These are phyloP conservation scores for Mythimna lalbum DNA, from an alignment of 2,888 invertebrate genomes.

Conservation along the genomic window DNA sequence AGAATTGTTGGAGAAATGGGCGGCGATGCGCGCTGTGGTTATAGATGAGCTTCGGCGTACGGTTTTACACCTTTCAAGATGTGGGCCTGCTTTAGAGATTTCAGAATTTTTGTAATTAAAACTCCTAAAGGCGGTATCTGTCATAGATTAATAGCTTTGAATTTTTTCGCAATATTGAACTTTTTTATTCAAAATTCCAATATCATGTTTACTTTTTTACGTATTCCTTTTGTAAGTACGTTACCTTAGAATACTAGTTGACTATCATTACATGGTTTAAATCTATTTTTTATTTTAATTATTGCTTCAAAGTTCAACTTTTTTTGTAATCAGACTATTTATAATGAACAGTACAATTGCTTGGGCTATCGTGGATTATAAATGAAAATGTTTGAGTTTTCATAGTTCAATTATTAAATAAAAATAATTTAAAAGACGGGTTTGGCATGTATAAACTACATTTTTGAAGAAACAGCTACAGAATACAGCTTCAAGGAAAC, in stretches of 20 bases:
- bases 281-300: no score
- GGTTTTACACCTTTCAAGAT: not conserved
- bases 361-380: no score
- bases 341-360: not conserved
- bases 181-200: no score
- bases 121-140: no score
- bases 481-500: not conserved
- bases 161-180: not conserved
- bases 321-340: not conserved
- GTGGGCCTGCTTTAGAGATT: not conserved
- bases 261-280: no score
- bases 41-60: not conserved
- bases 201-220: not conserved
- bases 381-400: not conserved
- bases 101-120: not conserved
- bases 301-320: not conserved
- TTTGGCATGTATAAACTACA: not conserved
- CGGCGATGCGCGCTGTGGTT: not conserved
- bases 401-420: not conserved
- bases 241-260: no score
- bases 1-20: constrained; percentile 38
- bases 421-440: not conserved
- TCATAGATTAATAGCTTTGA: not conserved
- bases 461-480: no score
- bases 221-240: not conserved